Conservation (phyloP, 2,888 invertebrate species). For the Melanchra persicariae region DNA sequence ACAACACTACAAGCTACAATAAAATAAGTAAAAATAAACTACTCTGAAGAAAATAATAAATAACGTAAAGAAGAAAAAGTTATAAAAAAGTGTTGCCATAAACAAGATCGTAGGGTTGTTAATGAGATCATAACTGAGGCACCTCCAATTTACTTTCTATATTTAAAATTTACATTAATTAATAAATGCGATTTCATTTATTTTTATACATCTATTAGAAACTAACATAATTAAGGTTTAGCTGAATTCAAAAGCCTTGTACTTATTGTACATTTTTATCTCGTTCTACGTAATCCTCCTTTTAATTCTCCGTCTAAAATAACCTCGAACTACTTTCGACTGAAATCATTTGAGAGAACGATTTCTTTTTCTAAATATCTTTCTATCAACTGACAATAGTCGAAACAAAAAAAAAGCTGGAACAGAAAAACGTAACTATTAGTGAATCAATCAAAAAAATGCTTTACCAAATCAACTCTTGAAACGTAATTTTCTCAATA, state of each 20-base stretch:
- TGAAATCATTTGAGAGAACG: slow-evolving; percentile 49
- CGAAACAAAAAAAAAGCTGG: slow-evolving; percentile 64
- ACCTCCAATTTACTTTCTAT: slow-evolving; percentile 52
- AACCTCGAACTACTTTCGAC: slow-evolving; percentile 54
- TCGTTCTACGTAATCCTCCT: slow-evolving; percentile 27
- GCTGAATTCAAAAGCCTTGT: slow-evolving; percentile 47
- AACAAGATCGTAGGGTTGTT: slow-evolving; percentile 66
- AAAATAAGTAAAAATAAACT: slow-evolving; percentile 44
- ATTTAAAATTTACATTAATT: slow-evolving; percentile 56
- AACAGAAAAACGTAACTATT: slow-evolving; percentile 67
- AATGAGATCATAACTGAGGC: slow-evolving; percentile 69
- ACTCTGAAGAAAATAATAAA: slow-evolving; percentile 55
- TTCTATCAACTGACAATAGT: slow-evolving; percentile 52
- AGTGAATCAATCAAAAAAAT: slow-evolving; percentile 58
- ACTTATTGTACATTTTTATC: slow-evolving; percentile 51
- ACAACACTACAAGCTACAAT: slow-evolving; percentile 46
- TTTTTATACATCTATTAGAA: slow-evolving; percentile 43
- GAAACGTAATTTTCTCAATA: slow-evolving; percentile 50
- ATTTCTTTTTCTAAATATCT: slow-evolving; percentile 19
- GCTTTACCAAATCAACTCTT: slow-evolving; percentile 38
- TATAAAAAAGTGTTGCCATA: slow-evolving; percentile 63
- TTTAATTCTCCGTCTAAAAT: slow-evolving; percentile 25
- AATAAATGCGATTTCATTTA: slow-evolving; percentile 65
- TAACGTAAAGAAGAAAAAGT: slow-evolving; percentile 52
- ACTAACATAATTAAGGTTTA: slow-evolving; percentile 44